phyloP scores from a whole-genome alignment of 2,113 vertebrate genomes.

The Gnathonemus echidnorhynchus region DNA sequence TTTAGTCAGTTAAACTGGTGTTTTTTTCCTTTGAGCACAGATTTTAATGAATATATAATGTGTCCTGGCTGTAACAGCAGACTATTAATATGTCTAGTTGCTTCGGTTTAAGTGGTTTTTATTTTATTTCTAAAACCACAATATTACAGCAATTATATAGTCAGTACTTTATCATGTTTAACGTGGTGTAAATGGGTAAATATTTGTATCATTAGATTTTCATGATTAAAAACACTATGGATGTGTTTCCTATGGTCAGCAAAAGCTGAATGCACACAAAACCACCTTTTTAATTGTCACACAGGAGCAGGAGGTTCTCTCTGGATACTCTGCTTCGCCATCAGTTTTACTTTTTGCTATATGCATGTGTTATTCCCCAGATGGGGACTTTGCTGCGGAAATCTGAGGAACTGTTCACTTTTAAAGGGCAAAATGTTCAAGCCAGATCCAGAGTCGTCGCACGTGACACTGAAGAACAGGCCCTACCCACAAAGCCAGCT shows the following conservation, averaged over 20 bases:
- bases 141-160: not conserved
- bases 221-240: not conserved
- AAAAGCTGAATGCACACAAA: constrained; percentile 4
- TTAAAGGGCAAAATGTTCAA: not conserved
- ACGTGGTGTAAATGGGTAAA: not conserved
- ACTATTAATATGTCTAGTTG: not conserved
- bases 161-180: not conserved
- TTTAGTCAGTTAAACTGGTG: not conserved
- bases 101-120: not conserved
- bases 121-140: not conserved
- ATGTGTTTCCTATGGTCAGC: not conserved
- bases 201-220: not conserved
- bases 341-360: not conserved
- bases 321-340: not conserved
- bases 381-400: not conserved
- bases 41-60: not conserved
- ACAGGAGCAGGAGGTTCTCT: not conserved
- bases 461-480: not conserved
- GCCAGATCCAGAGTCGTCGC: not conserved
- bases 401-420: not conserved
- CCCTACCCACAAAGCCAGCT: not conserved
- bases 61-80: not conserved
- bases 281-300: not conserved
- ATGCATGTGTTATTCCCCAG: constrained; percentile 10
- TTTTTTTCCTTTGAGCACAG: not conserved